Evolutionary conservation across 2,113 vertebrate genomes (phyloP).

Genomic region (Lutjanus erythropterus): DNA sequence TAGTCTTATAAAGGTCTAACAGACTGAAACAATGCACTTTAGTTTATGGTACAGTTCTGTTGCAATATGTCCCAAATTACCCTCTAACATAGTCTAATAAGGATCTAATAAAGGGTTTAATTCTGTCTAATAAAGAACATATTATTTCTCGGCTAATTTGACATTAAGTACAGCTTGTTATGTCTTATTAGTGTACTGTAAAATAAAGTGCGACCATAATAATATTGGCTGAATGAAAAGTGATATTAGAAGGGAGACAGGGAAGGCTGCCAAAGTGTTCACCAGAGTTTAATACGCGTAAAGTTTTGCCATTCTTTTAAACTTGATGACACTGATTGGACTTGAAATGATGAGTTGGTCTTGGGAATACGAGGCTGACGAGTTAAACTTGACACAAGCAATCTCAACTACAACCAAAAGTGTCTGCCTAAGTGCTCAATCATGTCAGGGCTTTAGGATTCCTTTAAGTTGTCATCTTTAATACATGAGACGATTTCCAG

Average conservation of each 20-base stretch:
- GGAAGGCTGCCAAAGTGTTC: conserved; percentile 22
- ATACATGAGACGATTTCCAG: conserved; percentile 78
- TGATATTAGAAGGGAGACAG: neutral
- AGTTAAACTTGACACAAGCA: conserved; percentile 77
- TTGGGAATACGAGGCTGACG: conserved; percentile 70
- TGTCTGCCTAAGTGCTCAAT: conserved; percentile 74
- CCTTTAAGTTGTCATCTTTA: conserved; percentile 83
- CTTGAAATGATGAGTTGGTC: conserved; percentile 58
- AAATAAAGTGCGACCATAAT: too few relatives aligned
- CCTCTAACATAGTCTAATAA: too few relatives aligned
- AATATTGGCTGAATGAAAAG: conserved; percentile 6
- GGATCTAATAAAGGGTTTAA: too few relatives aligned
- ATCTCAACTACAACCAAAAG: conserved; percentile 69
- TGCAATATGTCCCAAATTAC: too few relatives aligned
- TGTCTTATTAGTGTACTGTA: too few relatives aligned
- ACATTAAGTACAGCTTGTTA: too few relatives aligned
- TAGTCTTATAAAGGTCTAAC: too few relatives aligned
- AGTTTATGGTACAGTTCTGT: too few relatives aligned
- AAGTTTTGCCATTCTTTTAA: conserved; percentile 56
- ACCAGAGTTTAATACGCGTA: conserved; percentile 27
- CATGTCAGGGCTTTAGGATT: conserved; percentile 72
- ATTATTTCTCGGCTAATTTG: too few relatives aligned
- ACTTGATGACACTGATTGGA: conserved; percentile 70
- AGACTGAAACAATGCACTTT: too few relatives aligned
- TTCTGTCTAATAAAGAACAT: too few relatives aligned